Conservation (phyloP, 1,140 invertebrate species). For the Neodiprion pinetum region DNA sequence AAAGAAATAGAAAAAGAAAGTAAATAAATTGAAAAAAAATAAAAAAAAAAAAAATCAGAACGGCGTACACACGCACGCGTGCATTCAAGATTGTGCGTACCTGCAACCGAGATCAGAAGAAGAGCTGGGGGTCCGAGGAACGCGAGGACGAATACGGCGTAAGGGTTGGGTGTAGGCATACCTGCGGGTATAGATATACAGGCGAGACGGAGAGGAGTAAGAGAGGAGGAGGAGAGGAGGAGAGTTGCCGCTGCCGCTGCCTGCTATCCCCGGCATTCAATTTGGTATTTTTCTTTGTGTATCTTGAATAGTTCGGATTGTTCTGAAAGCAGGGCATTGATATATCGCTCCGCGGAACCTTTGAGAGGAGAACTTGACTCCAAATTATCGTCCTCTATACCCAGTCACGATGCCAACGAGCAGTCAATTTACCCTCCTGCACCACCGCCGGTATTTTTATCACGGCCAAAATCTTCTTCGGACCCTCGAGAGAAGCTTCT, state of each 20-base stretch:
- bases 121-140: slow-evolving; percentile 26
- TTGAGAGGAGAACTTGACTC: slow-evolving; percentile 50
- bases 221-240: slow-evolving; percentile 19
- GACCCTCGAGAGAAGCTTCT: neutral
- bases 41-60: too few relatives aligned
- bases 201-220: slow-evolving; percentile 21
- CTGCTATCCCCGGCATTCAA: slow-evolving; percentile 61
- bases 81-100: neutral
- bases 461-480: neutral
- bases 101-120: slow-evolving; percentile 25
- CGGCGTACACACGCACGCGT: too few relatives aligned
- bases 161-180: slow-evolving; percentile 26
- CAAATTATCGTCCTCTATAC: slow-evolving; percentile 52
- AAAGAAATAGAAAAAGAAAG: neutral
- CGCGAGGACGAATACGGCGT: slow-evolving; percentile 35
- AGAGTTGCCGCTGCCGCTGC: slow-evolving; percentile 5
- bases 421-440: neutral
- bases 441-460: slow-evolving; percentile 10
- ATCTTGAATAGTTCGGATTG: slow-evolving; percentile 63
- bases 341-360: slow-evolving; percentile 63
- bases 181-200: slow-evolving; percentile 20
- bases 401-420: slow-evolving; percentile 1
- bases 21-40: too few relatives aligned
- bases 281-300: slow-evolving; percentile 65
- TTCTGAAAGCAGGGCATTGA: slow-evolving; percentile 62